These are phyloP conservation scores for Fabriciana adippe DNA, from an alignment of 2,888 invertebrate genomes.

Conservation along the genomic window DNA sequence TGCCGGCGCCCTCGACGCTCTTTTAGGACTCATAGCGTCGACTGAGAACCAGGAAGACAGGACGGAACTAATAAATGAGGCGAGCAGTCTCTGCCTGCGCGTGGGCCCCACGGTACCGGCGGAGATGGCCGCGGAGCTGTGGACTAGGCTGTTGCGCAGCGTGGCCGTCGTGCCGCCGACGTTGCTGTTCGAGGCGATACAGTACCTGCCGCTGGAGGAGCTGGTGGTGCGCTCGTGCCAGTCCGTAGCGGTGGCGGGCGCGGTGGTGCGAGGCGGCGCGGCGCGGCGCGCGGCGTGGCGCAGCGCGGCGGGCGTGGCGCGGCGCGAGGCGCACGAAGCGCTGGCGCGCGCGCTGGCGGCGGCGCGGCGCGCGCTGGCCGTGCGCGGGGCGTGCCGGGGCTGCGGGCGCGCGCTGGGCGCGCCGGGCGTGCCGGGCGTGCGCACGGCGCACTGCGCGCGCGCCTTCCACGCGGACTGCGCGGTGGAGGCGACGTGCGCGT, in stretches of 20 bases:
- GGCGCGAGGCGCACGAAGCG: slow-evolving; percentile 57
- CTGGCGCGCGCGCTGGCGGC: slow-evolving; percentile 58
- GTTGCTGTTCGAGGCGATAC: slow-evolving; percentile 61
- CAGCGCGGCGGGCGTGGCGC: slow-evolving; percentile 50
- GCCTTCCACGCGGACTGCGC: slow-evolving; percentile 62
- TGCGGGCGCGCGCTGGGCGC: slow-evolving; percentile 55
- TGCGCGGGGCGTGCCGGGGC: slow-evolving; percentile 60
- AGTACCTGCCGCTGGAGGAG: slow-evolving; percentile 60
- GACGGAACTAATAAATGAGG: slow-evolving; percentile 49
- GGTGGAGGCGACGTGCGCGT: slow-evolving; percentile 55
- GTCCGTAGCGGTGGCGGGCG: slow-evolving; percentile 52
- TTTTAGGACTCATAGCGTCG: slow-evolving; percentile 52
- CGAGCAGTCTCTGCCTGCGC: slow-evolving; percentile 61
- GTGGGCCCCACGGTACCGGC: slow-evolving; percentile 57
- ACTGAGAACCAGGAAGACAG: slow-evolving; percentile 41
- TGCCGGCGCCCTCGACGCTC: slow-evolving; percentile 61
- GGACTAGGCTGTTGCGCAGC: slow-evolving; percentile 55
- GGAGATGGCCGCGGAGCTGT: slow-evolving; percentile 52
- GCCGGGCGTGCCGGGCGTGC: slow-evolving; percentile 44
- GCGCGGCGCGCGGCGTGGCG: slow-evolving; percentile 50
- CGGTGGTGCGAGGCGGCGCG: slow-evolving; percentile 49
- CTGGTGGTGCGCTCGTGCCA: slow-evolving; percentile 51
- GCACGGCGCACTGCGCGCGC: slow-evolving; percentile 66
- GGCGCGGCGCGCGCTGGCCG: slow-evolving; percentile 59
- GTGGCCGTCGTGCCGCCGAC: slow-evolving; percentile 53